Base-by-base conservation (phyloP, 2,113 vertebrate genomes). In the Tragelaphus scriptus region DNA sequence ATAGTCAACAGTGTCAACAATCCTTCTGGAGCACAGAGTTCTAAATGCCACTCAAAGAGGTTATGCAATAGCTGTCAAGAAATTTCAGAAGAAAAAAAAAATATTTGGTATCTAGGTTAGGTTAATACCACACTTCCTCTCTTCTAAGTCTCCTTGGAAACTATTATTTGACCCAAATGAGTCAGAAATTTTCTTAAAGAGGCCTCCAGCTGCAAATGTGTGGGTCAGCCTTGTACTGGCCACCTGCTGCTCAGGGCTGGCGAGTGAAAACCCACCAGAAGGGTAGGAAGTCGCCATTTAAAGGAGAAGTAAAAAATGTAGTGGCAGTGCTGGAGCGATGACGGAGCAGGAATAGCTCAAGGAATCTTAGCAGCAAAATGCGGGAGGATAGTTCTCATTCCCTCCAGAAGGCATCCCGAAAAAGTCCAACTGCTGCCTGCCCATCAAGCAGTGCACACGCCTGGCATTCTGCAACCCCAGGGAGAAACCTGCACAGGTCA, bases 71-170 rank as follows among this genome's bases (percentile, higher is more conserved):
- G 94, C 92, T 96, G 90, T 97, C 96, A 97, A 98, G 93, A 98
- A 96, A 98, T 94, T 95, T 97, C 89, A 97, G 93, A 94, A 94
- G 91, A 86, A 98, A 96, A 97, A 79, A 79, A 91, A 96, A 98
- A 95, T n/a, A 96, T 44, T 95, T 98, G 97, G 94, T 98, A 97
- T 97, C 97, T 98, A 97, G 98, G 98, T 97, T 98, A 98, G 90
- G 95, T 98, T 98, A 98, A 93, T 94, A 97, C 97, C 95, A 98
- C 44, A 97, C 93, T 98, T 98, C 94, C 98, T 98, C 86, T 97
- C 95, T 97, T 96, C 91, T 94, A 56, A 59, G 26, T 82, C 93
- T 95, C 93, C 97, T 95, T 86, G 75, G 93, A 98, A 97, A 97
- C 92, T 90, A 95, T 92, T 96, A 97, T 90, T 93, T 92, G 90